Evolutionary conservation across 2,888 invertebrate species (phyloP).

Genomic region (Arenicola marina): DNA sequence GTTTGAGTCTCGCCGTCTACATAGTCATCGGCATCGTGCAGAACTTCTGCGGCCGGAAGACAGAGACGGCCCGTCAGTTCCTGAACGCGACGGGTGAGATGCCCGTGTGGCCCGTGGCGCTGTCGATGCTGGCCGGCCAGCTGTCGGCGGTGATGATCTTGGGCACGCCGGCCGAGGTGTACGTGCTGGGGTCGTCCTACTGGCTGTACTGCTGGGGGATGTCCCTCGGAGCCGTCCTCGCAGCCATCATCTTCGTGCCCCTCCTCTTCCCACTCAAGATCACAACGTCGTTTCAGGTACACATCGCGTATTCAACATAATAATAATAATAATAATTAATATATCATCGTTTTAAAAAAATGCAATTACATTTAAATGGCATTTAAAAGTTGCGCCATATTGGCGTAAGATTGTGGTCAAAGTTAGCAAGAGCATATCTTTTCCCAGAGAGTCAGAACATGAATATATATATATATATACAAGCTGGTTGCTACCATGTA

Average conservation of each 20-base stretch:
- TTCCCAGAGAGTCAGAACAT: too few relatives aligned
- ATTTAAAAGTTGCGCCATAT: too few relatives aligned
- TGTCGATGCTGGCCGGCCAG: constrained; percentile 10
- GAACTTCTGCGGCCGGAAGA: not conserved
- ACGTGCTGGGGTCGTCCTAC: constrained; percentile 12
- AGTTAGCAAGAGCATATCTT: too few relatives aligned
- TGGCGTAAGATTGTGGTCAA: too few relatives aligned
- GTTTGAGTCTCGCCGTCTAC: not conserved
- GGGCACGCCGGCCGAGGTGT: constrained; percentile 20
- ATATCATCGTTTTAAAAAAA: too few relatives aligned
- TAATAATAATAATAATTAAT: too few relatives aligned
- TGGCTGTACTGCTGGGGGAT: too few relatives aligned
- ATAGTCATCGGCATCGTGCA: constrained; percentile 5
- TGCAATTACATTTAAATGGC: too few relatives aligned
- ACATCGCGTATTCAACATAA: too few relatives aligned
- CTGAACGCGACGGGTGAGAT: not conserved
- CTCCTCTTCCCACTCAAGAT: constrained; percentile 38
- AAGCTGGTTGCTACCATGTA: too few relatives aligned
- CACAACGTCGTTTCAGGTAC: constrained; percentile 28
- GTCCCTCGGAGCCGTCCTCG: too few relatives aligned
- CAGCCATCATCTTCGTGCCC: constrained; percentile 35
- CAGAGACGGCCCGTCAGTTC: not conserved
- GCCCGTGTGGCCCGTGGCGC: constrained; percentile 10
- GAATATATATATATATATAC: too few relatives aligned
- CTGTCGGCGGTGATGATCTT: constrained; percentile 17